phyloP scores from a whole-genome alignment of 2,797 vertebrate species.

The Betta splendens region DNA sequence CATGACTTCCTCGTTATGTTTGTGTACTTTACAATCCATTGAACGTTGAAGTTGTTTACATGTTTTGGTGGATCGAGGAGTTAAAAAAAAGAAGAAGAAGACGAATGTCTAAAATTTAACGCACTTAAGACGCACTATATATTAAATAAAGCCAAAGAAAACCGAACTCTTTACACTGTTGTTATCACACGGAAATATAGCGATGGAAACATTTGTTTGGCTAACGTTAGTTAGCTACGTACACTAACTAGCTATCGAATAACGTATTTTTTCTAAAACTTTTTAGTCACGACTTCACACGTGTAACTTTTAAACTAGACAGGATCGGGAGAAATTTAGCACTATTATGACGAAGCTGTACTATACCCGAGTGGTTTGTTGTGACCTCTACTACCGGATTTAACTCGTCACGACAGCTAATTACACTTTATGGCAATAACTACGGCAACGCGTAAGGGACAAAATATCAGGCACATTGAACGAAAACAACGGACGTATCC shows the following conservation, averaged over 20 bases:
- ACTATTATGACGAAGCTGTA: background rate
- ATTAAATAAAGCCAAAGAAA: too few relatives aligned
- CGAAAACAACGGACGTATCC: too few relatives aligned
- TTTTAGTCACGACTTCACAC: accelerated
- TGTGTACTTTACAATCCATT: too few relatives aligned
- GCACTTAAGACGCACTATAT: too few relatives aligned
- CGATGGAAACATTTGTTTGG: background rate
- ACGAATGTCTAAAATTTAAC: too few relatives aligned
- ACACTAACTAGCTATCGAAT: background rate
- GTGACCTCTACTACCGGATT: conserved; percentile 68
- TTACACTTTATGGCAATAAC: conserved; percentile 19
- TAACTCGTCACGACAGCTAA: conserved; percentile 41
- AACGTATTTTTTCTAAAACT: background rate
- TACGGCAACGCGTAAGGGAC: conserved; percentile 37
- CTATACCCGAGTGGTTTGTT: conserved; percentile 63
- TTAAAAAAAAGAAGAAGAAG: too few relatives aligned
- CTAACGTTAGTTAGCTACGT: conserved; percentile 12
- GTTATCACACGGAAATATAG: background rate
- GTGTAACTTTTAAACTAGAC: accelerated
- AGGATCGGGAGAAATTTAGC: accelerated
- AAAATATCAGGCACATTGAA: conserved; percentile 10
- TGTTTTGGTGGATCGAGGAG: too few relatives aligned
- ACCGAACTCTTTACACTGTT: too few relatives aligned
- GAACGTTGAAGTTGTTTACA: too few relatives aligned
- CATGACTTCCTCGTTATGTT: too few relatives aligned